Base-by-base conservation (phyloP, 2,797 vertebrate species). In the Urosaurus nigricauda region DNA sequence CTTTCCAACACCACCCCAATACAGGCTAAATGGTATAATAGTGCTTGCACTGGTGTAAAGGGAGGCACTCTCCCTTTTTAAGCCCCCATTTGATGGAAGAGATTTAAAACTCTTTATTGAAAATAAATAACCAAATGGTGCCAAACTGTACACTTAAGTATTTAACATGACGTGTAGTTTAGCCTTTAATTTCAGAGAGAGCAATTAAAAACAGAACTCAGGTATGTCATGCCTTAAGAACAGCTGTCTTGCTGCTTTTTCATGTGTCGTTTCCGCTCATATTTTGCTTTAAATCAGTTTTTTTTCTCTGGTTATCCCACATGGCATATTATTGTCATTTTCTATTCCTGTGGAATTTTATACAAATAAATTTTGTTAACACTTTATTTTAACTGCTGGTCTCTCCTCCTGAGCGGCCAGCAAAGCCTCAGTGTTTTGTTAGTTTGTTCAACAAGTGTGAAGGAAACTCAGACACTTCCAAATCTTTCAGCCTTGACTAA, bases 361-460 rank as follows among this genome's bases (percentile, higher is more conserved):
- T 91, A 71, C 93, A 95, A 96, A 94, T 91, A 95, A 96, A 95
- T 90, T 95, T 88, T 87, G 94, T 91, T 95, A 95, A 92, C 91
- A 78, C 94, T 96, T 87, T n/a, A n/a, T n/a, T n/a, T n/a, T n/a
- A n/a, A n/a, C n/a, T n/a, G n/a, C n/a, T n/a, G n/a, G n/a, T n/a
- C n/a, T n/a, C n/a, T n/a, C n/a, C n/a, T n/a, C n/a, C n/a, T n/a
- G n/a, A n/a, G n/a, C n/a, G n/a, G n/a, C n/a, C n/a, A n/a, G n/a
- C n/a, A n/a, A n/a, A n/a, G n/a, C n/a, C 87, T 94, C 94, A 93
- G 93, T 92, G 93, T 96, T 95, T 95, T 93, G 87, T 88, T 91
- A 93, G 85, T 89, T 95, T 92, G 87, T 87, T 96, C 91, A 96
- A 89, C 89, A 95, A 93, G 87, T 95, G 92, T 94, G 94, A 94